Conservation (phyloP, 2,113 vertebrate species). For the Labrus mixtus region DNA sequence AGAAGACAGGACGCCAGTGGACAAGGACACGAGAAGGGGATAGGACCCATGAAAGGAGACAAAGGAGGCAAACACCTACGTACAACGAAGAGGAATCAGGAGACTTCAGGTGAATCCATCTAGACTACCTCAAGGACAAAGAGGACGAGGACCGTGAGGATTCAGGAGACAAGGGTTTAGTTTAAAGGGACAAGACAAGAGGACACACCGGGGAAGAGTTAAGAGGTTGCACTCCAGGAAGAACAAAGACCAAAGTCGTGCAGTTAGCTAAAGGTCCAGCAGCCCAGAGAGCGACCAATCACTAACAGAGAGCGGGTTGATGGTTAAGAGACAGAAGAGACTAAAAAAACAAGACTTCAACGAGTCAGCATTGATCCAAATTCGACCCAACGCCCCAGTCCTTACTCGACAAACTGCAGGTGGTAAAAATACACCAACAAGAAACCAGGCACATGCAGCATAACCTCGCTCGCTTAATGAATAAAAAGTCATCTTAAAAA, state of each 20-base stretch:
- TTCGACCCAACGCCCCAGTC: background rate
- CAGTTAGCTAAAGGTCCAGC: constrained; percentile 29
- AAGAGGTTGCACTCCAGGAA: background rate
- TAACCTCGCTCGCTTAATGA: too few species aligned
- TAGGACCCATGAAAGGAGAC: background rate
- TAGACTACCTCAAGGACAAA: background rate
- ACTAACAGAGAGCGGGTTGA: constrained; percentile 2
- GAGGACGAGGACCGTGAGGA: constrained; percentile 8
- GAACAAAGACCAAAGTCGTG: background rate
- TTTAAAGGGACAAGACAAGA: background rate
- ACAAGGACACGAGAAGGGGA: constrained; percentile 20
- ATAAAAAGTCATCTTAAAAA: too few species aligned
- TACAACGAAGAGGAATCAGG: constrained; percentile 2
- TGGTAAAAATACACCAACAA: background rate
- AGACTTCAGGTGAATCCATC: background rate
- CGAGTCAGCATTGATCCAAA: background rate
- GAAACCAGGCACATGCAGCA: constrained; percentile 35
- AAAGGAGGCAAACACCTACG: background rate
- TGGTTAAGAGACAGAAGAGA: constrained; percentile 1
- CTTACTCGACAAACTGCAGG: background rate
- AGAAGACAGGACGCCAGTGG: constrained; percentile 10
- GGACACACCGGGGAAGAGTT: background rate
- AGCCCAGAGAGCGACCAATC: constrained; percentile 12
- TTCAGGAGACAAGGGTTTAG: background rate
- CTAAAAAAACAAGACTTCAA: background rate